Evolutionary conservation across 2,888 invertebrate species (phyloP).

Genomic region (Apoderus coryli): DNA sequence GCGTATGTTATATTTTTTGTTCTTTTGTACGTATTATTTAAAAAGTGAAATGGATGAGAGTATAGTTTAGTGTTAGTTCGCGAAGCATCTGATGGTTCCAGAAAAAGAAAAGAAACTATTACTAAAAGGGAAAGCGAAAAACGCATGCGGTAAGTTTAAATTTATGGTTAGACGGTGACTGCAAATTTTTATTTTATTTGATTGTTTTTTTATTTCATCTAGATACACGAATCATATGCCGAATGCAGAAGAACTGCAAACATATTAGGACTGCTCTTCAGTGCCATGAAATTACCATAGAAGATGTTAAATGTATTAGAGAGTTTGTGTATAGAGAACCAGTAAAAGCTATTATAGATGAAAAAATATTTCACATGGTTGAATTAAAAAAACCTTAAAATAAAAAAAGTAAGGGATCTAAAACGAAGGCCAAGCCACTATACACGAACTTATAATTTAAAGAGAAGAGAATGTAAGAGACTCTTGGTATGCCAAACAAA

Average conservation of each 20-base stretch:
- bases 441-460: conserved; percentile 1
- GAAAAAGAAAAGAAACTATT: no score
- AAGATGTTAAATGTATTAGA: conserved; percentile 7
- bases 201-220: conserved; percentile 1
- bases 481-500: conserved; percentile 6
- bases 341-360: no score
- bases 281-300: conserved; percentile 5
- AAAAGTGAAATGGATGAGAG: conserved; percentile 7
- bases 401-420: conserved; percentile 4
- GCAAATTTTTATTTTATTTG: conserved; percentile 4
- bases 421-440: no score
- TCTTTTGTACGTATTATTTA: no score
- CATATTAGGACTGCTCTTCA: conserved; percentile 6
- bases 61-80: conserved; percentile 6
- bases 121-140: conserved; percentile 6
- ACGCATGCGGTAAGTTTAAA: conserved; percentile 6
- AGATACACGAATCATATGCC: conserved; percentile 6
- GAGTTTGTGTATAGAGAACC: no score
- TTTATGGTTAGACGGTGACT: conserved; percentile 4
- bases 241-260: conserved; percentile 7
- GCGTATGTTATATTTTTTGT: conserved; percentile 4
- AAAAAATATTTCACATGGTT: conserved; percentile 7
- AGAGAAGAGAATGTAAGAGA: conserved; percentile 2
- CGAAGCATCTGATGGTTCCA: no score
- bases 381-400: conserved; percentile 5